Evolutionary conservation across 2,113 vertebrate genomes (phyloP).

Genomic region (Odontesthes bonariensis): DNA sequence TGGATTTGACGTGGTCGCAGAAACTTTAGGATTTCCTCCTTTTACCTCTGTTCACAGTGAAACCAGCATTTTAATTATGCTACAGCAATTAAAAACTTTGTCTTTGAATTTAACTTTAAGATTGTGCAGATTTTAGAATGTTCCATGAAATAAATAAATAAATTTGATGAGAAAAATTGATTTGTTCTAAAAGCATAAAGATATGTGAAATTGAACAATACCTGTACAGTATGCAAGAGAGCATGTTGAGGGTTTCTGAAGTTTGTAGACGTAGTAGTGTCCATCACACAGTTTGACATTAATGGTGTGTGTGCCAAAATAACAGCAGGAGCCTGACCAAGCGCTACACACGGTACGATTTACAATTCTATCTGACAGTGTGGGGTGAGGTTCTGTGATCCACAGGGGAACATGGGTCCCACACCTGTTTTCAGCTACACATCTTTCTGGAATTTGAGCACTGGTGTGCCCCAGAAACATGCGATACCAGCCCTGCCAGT

Average conservation of each 20-base stretch:
- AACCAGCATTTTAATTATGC: no score
- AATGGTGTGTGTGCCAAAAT: neutral
- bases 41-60: no score
- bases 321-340: rapidly evolving
- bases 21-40: no score
- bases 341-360: neutral
- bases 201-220: no score
- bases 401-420: slow-evolving; percentile 26
- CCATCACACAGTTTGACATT: slow-evolving; percentile 36
- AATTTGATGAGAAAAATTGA: no score
- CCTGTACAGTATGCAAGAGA: no score
- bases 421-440: slow-evolving; percentile 29
- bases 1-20: no score
- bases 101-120: no score
- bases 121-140: no score
- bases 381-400: slow-evolving; percentile 33
- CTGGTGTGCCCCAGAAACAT: slow-evolving; percentile 29
- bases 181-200: no score
- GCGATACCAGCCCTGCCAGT: slow-evolving; percentile 66
- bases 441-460: slow-evolving; percentile 61
- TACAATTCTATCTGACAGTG: slow-evolving; percentile 31
- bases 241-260: neutral
- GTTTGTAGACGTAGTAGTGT: slow-evolving; percentile 58
- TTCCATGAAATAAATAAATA: no score
- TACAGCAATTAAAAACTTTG: no score